These are phyloP conservation scores for Druon quercuslanigerum DNA, from an alignment of 1,140 invertebrate species.

Conservation along the genomic window DNA sequence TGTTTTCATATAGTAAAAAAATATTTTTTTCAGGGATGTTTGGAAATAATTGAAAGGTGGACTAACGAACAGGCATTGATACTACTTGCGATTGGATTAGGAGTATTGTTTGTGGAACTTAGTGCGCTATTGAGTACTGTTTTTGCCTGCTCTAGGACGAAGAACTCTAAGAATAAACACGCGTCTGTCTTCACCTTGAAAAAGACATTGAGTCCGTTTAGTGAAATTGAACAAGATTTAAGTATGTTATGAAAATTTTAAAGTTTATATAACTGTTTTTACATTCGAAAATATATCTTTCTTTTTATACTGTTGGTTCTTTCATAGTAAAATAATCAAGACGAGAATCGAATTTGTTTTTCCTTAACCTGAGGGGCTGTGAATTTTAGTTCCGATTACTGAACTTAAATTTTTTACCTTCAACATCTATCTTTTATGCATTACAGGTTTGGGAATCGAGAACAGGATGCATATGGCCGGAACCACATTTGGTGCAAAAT, in stretches of 20 bases:
- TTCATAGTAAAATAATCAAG: too few species aligned
- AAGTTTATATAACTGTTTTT: background rate
- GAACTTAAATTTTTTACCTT: background rate
- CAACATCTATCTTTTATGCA: slow-evolving; percentile 14
- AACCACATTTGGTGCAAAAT: slow-evolving; percentile 68
- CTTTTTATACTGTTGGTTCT: background rate
- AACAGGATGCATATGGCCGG: slow-evolving; percentile 66
- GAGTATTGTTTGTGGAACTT: slow-evolving; percentile 82
- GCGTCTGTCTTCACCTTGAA: slow-evolving; percentile 69
- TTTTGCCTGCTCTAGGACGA: slow-evolving; percentile 80
- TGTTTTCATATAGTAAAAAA: slow-evolving; percentile 18
- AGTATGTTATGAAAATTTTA: slow-evolving; percentile 50
- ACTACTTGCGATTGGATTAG: slow-evolving; percentile 81
- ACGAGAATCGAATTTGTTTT: too few species aligned
- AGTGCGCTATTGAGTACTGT: slow-evolving; percentile 82
- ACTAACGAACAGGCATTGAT: slow-evolving; percentile 85
- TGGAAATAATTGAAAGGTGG: slow-evolving; percentile 84
- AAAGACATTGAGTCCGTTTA: slow-evolving; percentile 68
- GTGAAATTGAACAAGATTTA: slow-evolving; percentile 67
- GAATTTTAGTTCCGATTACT: too few species aligned
- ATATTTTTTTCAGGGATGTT: slow-evolving; percentile 80
- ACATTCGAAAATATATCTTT: background rate
- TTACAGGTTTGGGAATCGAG: slow-evolving; percentile 64
- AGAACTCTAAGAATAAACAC: slow-evolving; percentile 60
- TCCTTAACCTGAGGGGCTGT: too few species aligned